Base-by-base conservation (phyloP, 1,140 invertebrate species). In the Pollicipes pollicipes region DNA sequence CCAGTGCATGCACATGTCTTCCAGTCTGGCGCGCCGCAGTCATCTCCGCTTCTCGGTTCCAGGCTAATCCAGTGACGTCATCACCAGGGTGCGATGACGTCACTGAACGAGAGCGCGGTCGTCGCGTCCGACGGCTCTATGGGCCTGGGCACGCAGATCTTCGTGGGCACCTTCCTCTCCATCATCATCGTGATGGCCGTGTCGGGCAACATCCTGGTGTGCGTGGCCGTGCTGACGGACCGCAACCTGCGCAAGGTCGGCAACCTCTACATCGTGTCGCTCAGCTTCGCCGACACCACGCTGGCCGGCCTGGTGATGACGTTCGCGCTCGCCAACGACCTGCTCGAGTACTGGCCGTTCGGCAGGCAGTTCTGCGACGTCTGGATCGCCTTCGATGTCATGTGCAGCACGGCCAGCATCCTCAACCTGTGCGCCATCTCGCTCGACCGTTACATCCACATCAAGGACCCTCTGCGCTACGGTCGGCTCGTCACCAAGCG, bases 361-460 rank as follows among this genome's bases (percentile, higher is more conserved):
- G 95, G 95, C 29, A 86, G 88, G 70, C 86, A 90, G 76, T 97
- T 98, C 83, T 99, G 96, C 83, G 93, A 97, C 82, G 94, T 94
- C 64, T 99, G 96, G 96, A 92, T 98, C 74, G 95, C 94, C 31
- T 96, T 97, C 79, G 96, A 99, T 82, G 94, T 99, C 75, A 97
- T 98, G 91, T 98, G 95, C 81, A 97, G 90, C 75, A 98, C 96
- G 66, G 95, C 96, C 31, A 98, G 95, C 73, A 99, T 99, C 76
- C 85, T 99, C 71, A 98, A 98, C 82, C 84, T 99, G 69, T 98
- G 95, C 81, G 95, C 95, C 72, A 98, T 99, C 78, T 95, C 93
- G 69, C 84, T 99, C 76, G 97, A 99, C 82, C 76, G 85, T 58
- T 99, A 98, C 80, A 94, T 97, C 75, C 95, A 98, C 81, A 99